Conservation (phyloP, 2,888 invertebrate genomes). For the Branchipolynoe longqiensis region DNA sequence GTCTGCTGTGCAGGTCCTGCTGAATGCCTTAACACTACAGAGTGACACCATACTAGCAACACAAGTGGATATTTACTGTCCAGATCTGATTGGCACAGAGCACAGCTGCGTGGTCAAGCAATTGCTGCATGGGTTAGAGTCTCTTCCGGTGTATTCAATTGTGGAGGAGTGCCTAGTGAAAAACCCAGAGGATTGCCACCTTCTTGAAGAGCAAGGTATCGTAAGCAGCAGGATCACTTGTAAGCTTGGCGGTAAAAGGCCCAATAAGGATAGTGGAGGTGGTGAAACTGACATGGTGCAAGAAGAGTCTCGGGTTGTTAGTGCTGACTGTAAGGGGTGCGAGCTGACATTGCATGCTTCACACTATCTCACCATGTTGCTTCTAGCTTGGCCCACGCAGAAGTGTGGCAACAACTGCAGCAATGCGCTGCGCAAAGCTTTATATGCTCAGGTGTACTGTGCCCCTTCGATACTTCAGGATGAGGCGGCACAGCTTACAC, state of each 20-base stretch:
- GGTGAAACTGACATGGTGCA: no score
- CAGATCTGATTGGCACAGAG: constrained; percentile 60
- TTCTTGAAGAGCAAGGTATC: neutral
- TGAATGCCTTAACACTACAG: neutral
- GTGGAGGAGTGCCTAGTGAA: constrained; percentile 56
- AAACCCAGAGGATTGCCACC: neutral
- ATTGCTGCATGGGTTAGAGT: constrained; percentile 68
- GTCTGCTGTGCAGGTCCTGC: constrained; percentile 16
- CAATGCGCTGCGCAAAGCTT: no score
- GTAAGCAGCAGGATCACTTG: neutral
- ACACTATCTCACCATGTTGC: constrained; percentile 65
- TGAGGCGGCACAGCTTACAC: no score
- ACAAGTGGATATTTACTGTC: constrained; percentile 67
- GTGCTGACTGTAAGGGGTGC: neutral
- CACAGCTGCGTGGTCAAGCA: constrained; percentile 64
- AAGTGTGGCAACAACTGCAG: neutral
- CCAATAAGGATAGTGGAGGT: neutral
- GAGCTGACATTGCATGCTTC: constrained; percentile 56
- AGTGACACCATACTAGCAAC: constrained; percentile 65
- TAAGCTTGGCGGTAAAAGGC: neutral
- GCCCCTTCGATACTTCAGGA: no score
- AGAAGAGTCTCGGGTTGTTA: neutral
- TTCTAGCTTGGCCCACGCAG: constrained; percentile 70
- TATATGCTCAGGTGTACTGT: no score
- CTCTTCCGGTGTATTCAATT: constrained; percentile 54